Evolutionary conservation across 2,113 vertebrate genomes (phyloP).

Genomic region (Catharus bicknelli): DNA sequence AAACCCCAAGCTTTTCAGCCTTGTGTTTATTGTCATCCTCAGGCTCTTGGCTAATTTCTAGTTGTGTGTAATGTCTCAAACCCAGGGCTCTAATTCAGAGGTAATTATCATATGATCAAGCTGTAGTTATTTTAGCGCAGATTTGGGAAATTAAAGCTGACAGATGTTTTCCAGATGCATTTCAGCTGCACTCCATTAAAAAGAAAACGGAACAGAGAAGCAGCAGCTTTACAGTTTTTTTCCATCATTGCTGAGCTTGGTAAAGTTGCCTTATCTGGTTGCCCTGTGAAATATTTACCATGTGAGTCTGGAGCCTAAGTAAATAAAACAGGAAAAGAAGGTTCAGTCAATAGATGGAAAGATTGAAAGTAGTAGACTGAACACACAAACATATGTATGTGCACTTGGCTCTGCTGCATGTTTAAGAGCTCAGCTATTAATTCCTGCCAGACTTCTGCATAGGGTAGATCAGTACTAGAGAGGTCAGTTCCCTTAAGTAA

Average conservation of each 20-base stretch:
- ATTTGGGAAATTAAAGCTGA: constrained; percentile 65
- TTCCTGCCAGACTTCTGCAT: neutral
- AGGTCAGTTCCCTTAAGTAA: neutral
- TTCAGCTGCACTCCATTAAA: constrained; percentile 60
- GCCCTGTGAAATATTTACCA: constrained; percentile 18
- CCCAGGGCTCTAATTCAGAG: constrained; percentile 51
- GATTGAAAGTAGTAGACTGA: neutral
- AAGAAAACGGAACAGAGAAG: constrained; percentile 4
- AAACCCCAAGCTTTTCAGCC: constrained; percentile 10
- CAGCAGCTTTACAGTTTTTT: constrained; percentile 25
- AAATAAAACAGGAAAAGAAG: constrained; percentile 50
- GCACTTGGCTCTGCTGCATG: neutral
- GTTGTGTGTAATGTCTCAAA: constrained; percentile 52
- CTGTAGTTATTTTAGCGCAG: constrained; percentile 60
- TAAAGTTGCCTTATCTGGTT: constrained; percentile 32
- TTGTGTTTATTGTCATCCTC: constrained; percentile 61
- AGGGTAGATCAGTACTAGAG: neutral
- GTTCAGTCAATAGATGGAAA: constrained; percentile 1
- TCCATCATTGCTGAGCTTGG: neutral
- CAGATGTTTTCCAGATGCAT: constrained; percentile 71
- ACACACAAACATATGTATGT: neutral
- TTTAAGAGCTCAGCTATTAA: neutral
- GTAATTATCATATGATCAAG: constrained; percentile 65
- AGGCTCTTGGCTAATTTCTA: constrained; percentile 57
- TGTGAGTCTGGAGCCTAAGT: constrained; percentile 25